Conservation (phyloP, 2,113 vertebrate species). For the Hippocampus zosterae region DNA sequence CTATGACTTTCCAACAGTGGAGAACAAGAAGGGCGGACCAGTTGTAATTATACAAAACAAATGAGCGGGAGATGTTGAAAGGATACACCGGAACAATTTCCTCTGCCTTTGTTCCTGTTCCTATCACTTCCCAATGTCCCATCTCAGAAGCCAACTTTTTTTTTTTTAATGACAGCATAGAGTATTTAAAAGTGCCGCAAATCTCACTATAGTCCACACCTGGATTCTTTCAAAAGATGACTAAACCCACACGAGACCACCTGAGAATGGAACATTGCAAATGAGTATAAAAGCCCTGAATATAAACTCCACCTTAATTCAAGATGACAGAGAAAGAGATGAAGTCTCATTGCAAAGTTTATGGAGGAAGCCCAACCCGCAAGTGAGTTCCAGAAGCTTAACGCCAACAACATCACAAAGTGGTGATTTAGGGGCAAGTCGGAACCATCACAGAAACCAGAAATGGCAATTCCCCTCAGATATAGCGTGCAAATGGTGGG, state of each 20-base stretch:
- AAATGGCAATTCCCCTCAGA: constrained; percentile 55
- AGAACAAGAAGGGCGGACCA: background rate
- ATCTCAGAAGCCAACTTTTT: background rate
- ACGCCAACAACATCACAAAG: constrained; percentile 28
- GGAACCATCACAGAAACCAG: background rate
- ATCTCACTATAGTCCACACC: constrained; percentile 23
- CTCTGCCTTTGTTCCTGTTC: background rate
- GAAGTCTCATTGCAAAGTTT: constrained; percentile 22
- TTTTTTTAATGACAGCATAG: constrained; percentile 1
- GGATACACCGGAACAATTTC: constrained; percentile 2
- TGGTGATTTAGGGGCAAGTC: constrained; percentile 16
- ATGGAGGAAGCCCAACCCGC: constrained; percentile 6
- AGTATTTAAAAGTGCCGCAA: constrained; percentile 10
- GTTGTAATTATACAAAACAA: background rate
- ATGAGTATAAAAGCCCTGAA: constrained; percentile 26
- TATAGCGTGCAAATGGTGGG: background rate
- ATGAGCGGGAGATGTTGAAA: constrained; percentile 8
- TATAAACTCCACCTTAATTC: background rate
- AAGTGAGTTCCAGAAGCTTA: constrained; percentile 23
- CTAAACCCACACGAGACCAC: constrained; percentile 31
- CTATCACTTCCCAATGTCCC: background rate
- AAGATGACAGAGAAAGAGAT: constrained; percentile 8
- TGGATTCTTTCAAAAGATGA: constrained; percentile 28
- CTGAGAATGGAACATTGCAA: constrained; percentile 24
- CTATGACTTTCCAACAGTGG: no score